Percentiles rank a stretch among this genome's conserved stretches.
Conservation (phyloP, 2,797 vertebrate genomes). For the Eospalax fontanierii region DNA sequence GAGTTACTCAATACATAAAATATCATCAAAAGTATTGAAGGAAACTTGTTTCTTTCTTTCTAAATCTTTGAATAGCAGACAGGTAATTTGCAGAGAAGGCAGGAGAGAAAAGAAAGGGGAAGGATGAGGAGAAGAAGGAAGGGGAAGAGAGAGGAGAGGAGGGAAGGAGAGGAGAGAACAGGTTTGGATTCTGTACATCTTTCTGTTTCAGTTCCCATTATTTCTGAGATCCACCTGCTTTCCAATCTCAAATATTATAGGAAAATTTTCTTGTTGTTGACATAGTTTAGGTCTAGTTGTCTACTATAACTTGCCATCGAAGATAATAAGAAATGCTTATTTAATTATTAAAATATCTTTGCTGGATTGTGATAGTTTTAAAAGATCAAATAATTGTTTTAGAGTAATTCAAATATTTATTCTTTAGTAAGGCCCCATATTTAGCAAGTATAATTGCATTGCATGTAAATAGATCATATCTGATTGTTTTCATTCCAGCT, state of each 20-base stretch:
- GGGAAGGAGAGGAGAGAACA: not conserved
- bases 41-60: not conserved
- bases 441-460: constrained; percentile 68
- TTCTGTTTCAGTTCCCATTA: not conserved
- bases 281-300: not conserved
- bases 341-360: constrained; percentile 63
- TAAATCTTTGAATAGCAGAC: not conserved
- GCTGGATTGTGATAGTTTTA: not conserved
- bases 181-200: not conserved
- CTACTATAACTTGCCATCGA: constrained; percentile 41
- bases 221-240: not conserved
- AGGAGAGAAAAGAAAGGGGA: not conserved
- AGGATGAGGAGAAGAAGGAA: not conserved
- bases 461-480: constrained; percentile 63
- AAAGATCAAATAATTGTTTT: constrained; percentile 60
- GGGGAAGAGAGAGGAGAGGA: not conserved
- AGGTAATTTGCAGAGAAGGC: not conserved
- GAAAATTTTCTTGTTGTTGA: constrained; percentile 27
- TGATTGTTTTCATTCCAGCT: constrained; percentile 78
- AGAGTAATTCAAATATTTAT: constrained; percentile 68
- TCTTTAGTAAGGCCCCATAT: constrained; percentile 48
- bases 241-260: not conserved
- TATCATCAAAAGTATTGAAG: not conserved
- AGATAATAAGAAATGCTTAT: not conserved
- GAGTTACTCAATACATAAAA: constrained; percentile 5